phyloP scores from a whole-genome alignment of 2,888 invertebrate species.

The Phasia obesa region DNA sequence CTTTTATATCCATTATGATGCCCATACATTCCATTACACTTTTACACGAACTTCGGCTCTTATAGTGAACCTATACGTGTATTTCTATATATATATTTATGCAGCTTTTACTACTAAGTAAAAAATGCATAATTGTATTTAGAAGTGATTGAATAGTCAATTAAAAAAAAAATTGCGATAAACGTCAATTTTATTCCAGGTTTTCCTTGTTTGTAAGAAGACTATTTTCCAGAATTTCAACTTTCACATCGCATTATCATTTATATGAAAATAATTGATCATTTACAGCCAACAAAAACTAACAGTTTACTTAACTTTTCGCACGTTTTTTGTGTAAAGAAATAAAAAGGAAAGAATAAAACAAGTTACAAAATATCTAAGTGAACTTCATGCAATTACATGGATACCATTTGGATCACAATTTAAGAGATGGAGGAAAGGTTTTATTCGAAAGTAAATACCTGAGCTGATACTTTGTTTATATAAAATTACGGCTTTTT shows the following conservation, averaged over 20 bases:
- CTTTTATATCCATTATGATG: too few relatives aligned
- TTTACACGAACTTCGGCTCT: too few relatives aligned
- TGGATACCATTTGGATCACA: conserved; percentile 35
- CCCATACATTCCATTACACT: too few relatives aligned
- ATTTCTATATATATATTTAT: too few relatives aligned
- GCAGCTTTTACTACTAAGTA: neutral
- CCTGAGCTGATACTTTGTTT: conserved; percentile 15
- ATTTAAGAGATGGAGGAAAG: conserved; percentile 25
- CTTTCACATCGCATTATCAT: conserved; percentile 65
- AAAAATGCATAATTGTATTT: too few relatives aligned
- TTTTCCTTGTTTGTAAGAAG: neutral
- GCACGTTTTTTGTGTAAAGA: conserved; percentile 66
- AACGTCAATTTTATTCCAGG: neutral
- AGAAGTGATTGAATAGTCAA: conserved; percentile 3
- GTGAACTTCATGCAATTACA: conserved; percentile 30
- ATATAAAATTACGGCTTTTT: conserved; percentile 12
- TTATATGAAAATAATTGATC: conserved; percentile 66
- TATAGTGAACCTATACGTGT: too few relatives aligned
- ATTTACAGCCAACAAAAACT: conserved; percentile 48
- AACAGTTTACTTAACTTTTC: conserved; percentile 60
- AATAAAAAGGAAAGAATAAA: conserved; percentile 15
- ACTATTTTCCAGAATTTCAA: conserved; percentile 31
- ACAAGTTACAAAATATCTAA: conserved; percentile 43
- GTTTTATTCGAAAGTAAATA: conserved; percentile 18
- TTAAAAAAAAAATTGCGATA: neutral